phyloP scores from a whole-genome alignment of 2,797 vertebrate species.

The Antrozous pallidus region DNA sequence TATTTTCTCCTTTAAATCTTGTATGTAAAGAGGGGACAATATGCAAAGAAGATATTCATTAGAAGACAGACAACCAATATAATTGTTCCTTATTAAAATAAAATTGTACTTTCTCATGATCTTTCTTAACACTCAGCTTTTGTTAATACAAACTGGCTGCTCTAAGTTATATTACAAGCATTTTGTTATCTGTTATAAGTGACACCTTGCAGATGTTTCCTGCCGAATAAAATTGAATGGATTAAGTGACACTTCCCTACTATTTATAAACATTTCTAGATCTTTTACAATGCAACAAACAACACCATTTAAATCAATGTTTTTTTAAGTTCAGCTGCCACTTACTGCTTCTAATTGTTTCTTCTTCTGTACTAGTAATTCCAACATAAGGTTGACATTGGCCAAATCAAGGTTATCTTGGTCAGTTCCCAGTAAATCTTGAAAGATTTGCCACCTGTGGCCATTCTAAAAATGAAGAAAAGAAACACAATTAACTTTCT shows the following conservation, averaged over 20 bases:
- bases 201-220: not conserved
- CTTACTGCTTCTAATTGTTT: constrained; percentile 97
- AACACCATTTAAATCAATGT: constrained; percentile 5
- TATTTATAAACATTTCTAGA: constrained; percentile 21
- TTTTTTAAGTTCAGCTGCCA: constrained; percentile 13
- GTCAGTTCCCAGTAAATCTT: constrained; percentile 94
- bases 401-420: constrained; percentile 98
- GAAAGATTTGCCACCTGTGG: constrained; percentile 96
- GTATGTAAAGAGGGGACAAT: not conserved
- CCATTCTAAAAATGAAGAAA: constrained; percentile 88
- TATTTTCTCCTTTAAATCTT: not conserved
- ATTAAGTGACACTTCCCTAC: not conserved
- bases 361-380: constrained; percentile 97
- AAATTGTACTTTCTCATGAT: constrained; percentile 25
- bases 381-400: constrained; percentile 98
- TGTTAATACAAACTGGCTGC: not conserved
- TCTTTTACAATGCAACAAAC: not conserved
- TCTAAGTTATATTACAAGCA: not conserved
- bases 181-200: not conserved
- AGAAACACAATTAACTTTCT: constrained; percentile 32
- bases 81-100: constrained; percentile 24
- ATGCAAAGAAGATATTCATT: not conserved
- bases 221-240: not conserved
- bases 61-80: not conserved
- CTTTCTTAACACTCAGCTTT: not conserved